Conservation (phyloP, 2,797 vertebrate genomes). For the Sciurus carolinensis region DNA sequence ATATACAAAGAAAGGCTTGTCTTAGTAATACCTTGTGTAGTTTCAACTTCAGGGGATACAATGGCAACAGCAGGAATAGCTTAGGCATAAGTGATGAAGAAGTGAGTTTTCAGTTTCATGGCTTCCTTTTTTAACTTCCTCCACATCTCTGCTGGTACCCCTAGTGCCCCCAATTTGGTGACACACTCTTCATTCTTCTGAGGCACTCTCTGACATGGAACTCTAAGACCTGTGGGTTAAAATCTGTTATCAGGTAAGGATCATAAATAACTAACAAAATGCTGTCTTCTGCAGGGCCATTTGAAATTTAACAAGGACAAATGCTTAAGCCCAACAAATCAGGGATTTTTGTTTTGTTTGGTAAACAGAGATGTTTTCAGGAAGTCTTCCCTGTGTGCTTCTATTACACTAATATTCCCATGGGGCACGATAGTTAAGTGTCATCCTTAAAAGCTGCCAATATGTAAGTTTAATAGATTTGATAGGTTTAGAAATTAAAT, state of each 20-base stretch:
- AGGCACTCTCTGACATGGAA: neutral
- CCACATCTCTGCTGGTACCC: neutral
- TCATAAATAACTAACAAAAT: neutral
- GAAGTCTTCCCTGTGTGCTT: neutral
- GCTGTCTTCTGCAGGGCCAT: neutral
- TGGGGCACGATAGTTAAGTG: neutral
- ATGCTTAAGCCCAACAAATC: neutral
- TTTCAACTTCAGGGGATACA: neutral
- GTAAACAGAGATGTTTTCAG: neutral
- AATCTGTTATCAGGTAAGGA: neutral
- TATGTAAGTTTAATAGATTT: neutral
- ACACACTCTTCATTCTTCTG: neutral
- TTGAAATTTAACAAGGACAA: constrained; percentile 6
- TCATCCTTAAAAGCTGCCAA: neutral
- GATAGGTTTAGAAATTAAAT: neutral
- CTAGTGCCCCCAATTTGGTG: neutral
- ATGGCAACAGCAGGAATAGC: neutral
- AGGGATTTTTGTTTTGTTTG: neutral
- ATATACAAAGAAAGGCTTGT: neutral
- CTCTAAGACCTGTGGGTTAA: neutral
- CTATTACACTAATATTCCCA: neutral
- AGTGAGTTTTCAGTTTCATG: neutral
- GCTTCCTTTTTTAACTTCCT: neutral
- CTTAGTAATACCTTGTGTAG: neutral
- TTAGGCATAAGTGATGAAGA: neutral